Conservation (phyloP, 2,113 vertebrate species). For the Triplophysa rosa region DNA sequence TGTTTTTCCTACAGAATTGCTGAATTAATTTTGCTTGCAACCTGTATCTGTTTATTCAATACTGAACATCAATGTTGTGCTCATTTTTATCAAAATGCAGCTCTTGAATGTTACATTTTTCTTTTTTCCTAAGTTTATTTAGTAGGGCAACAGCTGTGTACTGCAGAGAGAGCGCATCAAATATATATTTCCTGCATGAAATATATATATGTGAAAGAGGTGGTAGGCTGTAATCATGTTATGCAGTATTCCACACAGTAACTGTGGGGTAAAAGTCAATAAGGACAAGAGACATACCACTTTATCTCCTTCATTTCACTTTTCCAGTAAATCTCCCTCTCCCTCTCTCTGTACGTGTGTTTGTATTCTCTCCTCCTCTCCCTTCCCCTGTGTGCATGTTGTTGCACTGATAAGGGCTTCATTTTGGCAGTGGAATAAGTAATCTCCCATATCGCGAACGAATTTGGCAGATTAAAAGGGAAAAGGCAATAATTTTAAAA, state of each 20-base stretch:
- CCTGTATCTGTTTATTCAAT: too few relatives aligned
- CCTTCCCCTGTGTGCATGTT: conserved; percentile 28
- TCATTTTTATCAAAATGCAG: neutral
- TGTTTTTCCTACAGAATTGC: neutral
- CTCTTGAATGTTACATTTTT: neutral
- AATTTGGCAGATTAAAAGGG: conserved; percentile 31
- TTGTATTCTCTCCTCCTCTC: neutral
- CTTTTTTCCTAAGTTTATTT: neutral
- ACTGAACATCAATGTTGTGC: too few relatives aligned
- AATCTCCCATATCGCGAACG: conserved; percentile 32
- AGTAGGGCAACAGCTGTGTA: neutral
- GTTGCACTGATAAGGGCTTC: conserved; percentile 48
- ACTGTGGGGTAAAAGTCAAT: neutral
- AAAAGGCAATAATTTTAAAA: conserved; percentile 16
- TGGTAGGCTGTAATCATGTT: neutral
- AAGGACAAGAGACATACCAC: conserved; percentile 6
- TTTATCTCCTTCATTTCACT: conserved; percentile 26
- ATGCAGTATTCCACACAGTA: neutral
- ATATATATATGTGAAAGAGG: neutral
- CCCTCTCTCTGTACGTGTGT: conserved; percentile 2
- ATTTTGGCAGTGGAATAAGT: conserved; percentile 39
- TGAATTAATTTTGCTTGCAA: neutral
- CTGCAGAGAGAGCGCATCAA: neutral
- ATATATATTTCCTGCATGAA: too few relatives aligned
- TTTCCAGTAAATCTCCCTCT: neutral